phyloP scores from a whole-genome alignment of 2,113 vertebrate species.

The Centropristis striata region DNA sequence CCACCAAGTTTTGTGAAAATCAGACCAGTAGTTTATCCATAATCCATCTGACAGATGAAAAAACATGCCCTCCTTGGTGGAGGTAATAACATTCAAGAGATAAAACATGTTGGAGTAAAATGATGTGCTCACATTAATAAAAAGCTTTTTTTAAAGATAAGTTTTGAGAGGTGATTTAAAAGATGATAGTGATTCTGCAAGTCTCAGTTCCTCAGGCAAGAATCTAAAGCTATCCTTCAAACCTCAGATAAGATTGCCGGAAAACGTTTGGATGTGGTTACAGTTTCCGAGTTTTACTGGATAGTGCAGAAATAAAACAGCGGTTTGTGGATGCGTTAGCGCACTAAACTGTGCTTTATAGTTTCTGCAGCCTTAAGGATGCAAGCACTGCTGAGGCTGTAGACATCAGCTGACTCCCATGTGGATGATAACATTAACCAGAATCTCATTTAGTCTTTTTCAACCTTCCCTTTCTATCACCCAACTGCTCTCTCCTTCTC shows the following conservation, averaged over 20 bases:
- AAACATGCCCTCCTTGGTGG: too few species aligned
- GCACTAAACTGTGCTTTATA: constrained; percentile 19
- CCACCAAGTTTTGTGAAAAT: too few species aligned
- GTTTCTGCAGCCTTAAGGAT: background rate
- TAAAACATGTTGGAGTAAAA: too few species aligned
- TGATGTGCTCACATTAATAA: too few species aligned
- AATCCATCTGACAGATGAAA: too few species aligned
- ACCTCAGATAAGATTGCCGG: constrained; percentile 39
- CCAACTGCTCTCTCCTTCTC: background rate
- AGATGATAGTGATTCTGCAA: too few species aligned
- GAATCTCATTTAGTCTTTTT: constrained; percentile 10
- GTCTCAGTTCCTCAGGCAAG: too few species aligned
- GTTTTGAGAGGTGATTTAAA: too few species aligned
- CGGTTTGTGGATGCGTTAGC: constrained; percentile 34
- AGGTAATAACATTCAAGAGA: too few species aligned
- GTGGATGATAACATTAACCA: constrained; percentile 27
- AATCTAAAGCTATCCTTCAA: constrained; percentile 12
- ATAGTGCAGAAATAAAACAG: constrained; percentile 32
- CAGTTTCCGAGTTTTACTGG: constrained; percentile 18
- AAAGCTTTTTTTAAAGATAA: too few species aligned
- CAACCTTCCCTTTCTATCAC: background rate
- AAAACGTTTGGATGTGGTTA: constrained; percentile 53
- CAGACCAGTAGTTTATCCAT: too few species aligned
- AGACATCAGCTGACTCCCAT: constrained; percentile 23
- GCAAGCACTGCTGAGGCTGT: constrained; percentile 12